Evolutionary conservation across 2,797 vertebrate genomes (phyloP), one percentile per base, ranked within the genome.

Genomic region (Channa striata): DNA sequence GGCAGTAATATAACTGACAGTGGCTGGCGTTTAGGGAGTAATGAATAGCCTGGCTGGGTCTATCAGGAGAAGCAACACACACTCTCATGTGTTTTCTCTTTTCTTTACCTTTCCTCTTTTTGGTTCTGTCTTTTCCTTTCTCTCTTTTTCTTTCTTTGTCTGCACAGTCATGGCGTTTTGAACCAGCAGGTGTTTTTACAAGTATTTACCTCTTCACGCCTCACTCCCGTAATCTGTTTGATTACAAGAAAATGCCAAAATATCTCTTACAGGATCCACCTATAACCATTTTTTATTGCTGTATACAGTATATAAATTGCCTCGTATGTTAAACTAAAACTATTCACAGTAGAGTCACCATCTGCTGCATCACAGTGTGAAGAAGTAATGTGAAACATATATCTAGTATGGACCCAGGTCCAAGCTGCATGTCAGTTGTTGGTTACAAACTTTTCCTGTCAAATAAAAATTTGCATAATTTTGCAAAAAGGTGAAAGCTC

Each of bases 1-100:
- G 60, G 82, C 83, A 78, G 88, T 91, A 89, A 92, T 89, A 90
- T 89, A 91, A 90, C 78, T 92, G 92, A 91, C 92, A 92, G 77
- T 46, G 74, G 72, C 82, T 84, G 76, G 77, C 80, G 66, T 85
- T 89, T 67, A 25, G 86, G 87, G 90, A 89, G 84, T 88, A 89
- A 93, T 92, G 91, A 93, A 93, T 90, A 80, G 81, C 82, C 71
- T 60, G 56, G 81, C 83, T 68, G 71, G 72, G 86, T 90, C 88
- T 85, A 91, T 91, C 85, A 90, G 52, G 73, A 71, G 53, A 72
- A 85, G 83, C 68, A 81, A 78, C 64, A 80, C 62, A 81, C 68
- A 72, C 67, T 75, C 62, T 81, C 60, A 77, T 72, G 57, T 61
- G 49, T 64, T 46, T 57, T 48, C 62, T 5, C 47, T 68, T 73